These are phyloP conservation scores for Pachydiplax longipennis DNA, from an alignment of 2,888 invertebrate genomes.

Conservation along the genomic window DNA sequence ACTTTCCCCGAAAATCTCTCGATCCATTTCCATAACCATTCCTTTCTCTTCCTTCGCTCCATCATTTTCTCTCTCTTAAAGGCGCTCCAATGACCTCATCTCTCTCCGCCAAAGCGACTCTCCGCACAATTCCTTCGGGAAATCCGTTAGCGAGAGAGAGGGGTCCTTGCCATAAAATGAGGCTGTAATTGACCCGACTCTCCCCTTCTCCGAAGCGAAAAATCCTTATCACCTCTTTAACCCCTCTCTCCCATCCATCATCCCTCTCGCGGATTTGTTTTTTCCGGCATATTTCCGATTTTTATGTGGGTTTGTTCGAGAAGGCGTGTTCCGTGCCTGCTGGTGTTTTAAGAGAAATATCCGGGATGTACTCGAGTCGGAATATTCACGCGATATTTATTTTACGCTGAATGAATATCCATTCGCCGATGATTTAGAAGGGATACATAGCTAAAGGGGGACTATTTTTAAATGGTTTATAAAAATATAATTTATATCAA, in stretches of 20 bases:
- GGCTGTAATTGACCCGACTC: not conserved
- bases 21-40: not conserved
- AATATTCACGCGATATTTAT: too few species aligned
- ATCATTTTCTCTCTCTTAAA: not conserved
- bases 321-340: too few species aligned
- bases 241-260: not conserved
- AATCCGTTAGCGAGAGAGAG: not conserved
- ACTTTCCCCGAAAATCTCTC: not conserved
- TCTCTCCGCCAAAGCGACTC: not conserved
- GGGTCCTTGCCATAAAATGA: not conserved
- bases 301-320: too few species aligned
- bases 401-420: too few species aligned
- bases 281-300: too few species aligned
- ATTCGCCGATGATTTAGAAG: too few species aligned
- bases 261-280: not conserved
- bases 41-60: not conserved
- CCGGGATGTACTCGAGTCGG: too few species aligned
- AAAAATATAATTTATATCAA: too few species aligned
- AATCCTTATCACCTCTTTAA: not conserved
- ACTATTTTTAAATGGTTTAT: too few species aligned
- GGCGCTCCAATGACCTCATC: not conserved
- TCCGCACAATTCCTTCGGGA: not conserved
- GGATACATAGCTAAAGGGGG: too few species aligned
- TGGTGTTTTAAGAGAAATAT: too few species aligned
- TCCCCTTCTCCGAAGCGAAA: not conserved